Evolutionary conservation across 2,888 invertebrate species (phyloP).

Genomic region (Nineta flava): DNA sequence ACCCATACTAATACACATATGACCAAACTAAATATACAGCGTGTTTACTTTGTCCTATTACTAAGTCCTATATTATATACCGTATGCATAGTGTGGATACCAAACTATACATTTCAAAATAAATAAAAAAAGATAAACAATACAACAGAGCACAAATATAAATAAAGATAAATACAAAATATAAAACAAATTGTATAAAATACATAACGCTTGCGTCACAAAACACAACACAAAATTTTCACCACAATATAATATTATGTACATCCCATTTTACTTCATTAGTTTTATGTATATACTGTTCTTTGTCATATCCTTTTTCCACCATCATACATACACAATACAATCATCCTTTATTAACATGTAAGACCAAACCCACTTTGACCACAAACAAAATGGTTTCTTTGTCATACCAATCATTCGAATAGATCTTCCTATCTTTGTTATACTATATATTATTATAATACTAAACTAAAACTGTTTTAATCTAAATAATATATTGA

Average conservation of each 20-base stretch:
- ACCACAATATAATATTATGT: conserved; percentile 1
- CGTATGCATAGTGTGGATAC: no score
- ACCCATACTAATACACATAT: no score
- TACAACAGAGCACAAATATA: background rate
- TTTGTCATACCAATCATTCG: conserved; percentile 33
- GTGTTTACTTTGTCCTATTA: no score
- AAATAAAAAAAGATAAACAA: background rate
- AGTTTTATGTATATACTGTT: conserved; percentile 27
- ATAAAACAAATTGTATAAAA: background rate
- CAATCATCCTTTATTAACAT: conserved; percentile 45
- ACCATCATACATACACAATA: conserved; percentile 33
- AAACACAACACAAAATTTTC: no score
- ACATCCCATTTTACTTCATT: conserved; percentile 9
- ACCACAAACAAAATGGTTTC: conserved; percentile 49
- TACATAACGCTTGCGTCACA: background rate
- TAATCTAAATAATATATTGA: conserved; percentile 24
- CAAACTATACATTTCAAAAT: no score
- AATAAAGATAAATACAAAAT: background rate
- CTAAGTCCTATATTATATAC: no score
- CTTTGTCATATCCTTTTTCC: conserved; percentile 32
- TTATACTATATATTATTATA: conserved; percentile 9
- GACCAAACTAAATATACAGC: no score
- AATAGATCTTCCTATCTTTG: conserved; percentile 30
- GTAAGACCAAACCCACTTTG: conserved; percentile 48
- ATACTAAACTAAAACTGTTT: conserved; percentile 22